These are phyloP conservation scores for Oryzaephilus surinamensis DNA, from an alignment of 1,140 invertebrate species.

Conservation along the genomic window DNA sequence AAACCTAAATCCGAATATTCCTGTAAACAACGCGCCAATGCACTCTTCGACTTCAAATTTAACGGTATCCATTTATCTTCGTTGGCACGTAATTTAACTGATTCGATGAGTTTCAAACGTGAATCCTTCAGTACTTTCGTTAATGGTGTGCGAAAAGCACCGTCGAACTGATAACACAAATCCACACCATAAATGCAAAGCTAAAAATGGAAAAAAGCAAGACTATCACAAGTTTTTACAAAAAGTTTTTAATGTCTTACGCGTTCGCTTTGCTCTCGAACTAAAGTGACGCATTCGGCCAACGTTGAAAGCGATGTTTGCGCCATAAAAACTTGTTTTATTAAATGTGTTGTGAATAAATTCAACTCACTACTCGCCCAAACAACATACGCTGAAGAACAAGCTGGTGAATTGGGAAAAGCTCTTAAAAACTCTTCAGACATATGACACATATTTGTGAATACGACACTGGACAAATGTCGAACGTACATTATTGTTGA, in stretches of 20 bases:
- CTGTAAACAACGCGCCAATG: constrained; percentile 42
- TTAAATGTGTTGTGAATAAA: constrained; percentile 68
- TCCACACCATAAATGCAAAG: constrained; percentile 64
- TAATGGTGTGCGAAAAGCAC: constrained; percentile 52
- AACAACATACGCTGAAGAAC: constrained; percentile 76
- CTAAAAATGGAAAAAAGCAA: constrained; percentile 35
- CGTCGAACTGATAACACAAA: constrained; percentile 62
- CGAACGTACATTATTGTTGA: constrained; percentile 76
- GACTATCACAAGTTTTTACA: background rate
- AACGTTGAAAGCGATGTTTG: constrained; percentile 74
- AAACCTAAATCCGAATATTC: constrained; percentile 48
- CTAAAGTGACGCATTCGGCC: constrained; percentile 67
- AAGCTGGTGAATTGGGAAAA: constrained; percentile 63
- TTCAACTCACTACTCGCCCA: constrained; percentile 85
- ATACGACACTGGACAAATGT: constrained; percentile 77
- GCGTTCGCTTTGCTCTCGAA: constrained; percentile 30
- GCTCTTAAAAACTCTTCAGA: constrained; percentile 74
- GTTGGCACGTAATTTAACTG: constrained; percentile 53
- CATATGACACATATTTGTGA: constrained; percentile 79
- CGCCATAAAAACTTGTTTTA: constrained; percentile 85
- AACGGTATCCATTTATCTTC: constrained; percentile 65
- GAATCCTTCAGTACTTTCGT: constrained; percentile 51
- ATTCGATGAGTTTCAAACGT: constrained; percentile 64
- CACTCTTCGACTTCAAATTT: constrained; percentile 49
- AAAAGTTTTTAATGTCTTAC: constrained; percentile 18